Conservation (phyloP, 64 coral and sea anemone genomes). For the Porites australiensis region DNA sequence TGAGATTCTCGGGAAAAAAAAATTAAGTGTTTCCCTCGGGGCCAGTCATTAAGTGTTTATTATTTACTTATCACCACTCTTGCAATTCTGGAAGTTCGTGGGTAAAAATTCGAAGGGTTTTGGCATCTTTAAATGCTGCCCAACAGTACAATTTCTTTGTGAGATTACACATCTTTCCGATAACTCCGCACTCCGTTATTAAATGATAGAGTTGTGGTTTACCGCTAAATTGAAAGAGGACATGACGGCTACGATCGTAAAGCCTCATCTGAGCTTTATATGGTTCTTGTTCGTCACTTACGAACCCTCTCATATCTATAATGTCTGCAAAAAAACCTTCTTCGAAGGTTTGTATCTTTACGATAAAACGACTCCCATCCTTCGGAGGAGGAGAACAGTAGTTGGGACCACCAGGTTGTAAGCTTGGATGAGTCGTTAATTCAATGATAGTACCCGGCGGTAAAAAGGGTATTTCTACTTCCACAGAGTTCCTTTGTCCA, state of each 20-base stretch:
- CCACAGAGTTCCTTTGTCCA: neutral
- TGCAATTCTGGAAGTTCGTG: constrained; percentile 42
- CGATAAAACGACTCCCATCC: constrained; percentile 28
- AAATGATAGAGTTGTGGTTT: constrained; percentile 29
- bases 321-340: neutral
- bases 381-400: neutral
- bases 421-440: neutral
- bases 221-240: neutral
- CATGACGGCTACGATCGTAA: constrained; percentile 28
- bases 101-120: constrained; percentile 30
- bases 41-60: no score
- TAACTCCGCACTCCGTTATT: constrained; percentile 26
- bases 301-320: neutral
- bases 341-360: constrained; percentile 48
- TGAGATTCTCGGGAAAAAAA: no score
- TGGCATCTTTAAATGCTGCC: constrained; percentile 43
- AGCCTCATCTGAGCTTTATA: neutral
- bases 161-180: constrained; percentile 3
- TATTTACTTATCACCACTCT: constrained; percentile 8
- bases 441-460: neutral
- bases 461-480: neutral
- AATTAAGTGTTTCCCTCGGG: no score
- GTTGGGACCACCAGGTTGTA: constrained; percentile 20
- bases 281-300: constrained; percentile 9
- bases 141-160: constrained; percentile 44